Conservation (phyloP, 1,140 invertebrate genomes). For the Halictus rubicundus region DNA sequence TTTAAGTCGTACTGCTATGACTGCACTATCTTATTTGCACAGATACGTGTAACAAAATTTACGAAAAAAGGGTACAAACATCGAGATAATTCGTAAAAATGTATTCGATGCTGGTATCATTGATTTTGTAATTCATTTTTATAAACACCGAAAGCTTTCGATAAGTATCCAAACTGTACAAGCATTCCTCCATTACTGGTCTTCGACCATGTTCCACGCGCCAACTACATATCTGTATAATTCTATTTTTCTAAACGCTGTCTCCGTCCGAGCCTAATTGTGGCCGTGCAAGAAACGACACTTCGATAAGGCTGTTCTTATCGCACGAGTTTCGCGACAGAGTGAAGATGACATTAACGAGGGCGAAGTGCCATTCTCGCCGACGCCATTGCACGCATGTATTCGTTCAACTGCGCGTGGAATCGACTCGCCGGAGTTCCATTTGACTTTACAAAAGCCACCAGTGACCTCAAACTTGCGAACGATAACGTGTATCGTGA, state of each 20-base stretch:
- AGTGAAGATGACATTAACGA: background rate
- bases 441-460: background rate
- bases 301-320: too few relatives aligned
- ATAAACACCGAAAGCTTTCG: too few relatives aligned
- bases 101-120: background rate
- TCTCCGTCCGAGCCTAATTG: too few relatives aligned
- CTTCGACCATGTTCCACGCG: too few relatives aligned
- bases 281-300: too few relatives aligned
- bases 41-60: background rate
- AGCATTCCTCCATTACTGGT: too few relatives aligned
- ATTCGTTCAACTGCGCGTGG: background rate
- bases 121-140: too few relatives aligned
- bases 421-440: background rate
- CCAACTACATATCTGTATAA: too few relatives aligned
- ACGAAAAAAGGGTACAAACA: background rate
- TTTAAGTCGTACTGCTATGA: background rate
- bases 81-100: background rate
- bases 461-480: background rate
- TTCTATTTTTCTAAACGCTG: too few relatives aligned
- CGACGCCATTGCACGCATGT: background rate
- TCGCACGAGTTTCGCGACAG: background rate
- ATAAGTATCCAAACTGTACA: too few relatives aligned
- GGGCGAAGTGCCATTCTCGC: background rate
- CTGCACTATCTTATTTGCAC: background rate
- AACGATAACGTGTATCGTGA: background rate